These are phyloP conservation scores for Molorchus minor DNA, from an alignment of 2,888 invertebrate genomes.

Conservation along the genomic window DNA sequence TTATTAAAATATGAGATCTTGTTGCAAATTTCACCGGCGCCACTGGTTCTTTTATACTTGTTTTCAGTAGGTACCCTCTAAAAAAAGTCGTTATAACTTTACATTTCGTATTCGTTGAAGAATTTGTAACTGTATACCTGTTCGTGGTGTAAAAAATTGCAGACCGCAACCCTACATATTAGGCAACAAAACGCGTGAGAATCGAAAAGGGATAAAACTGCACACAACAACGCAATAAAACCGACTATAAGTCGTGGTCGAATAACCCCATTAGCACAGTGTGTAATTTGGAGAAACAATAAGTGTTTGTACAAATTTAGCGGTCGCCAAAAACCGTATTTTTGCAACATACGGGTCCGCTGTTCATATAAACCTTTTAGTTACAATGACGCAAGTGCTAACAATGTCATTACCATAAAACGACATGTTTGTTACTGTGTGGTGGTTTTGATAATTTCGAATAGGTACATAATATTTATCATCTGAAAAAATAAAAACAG, in stretches of 20 bases:
- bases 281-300: slow-evolving; percentile 40
- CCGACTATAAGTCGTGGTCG: slow-evolving; percentile 35
- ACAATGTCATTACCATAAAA: slow-evolving; percentile 23
- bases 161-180: slow-evolving; percentile 1
- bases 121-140: slow-evolving; percentile 5
- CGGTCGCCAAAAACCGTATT: slow-evolving; percentile 43
- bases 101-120: too few species aligned
- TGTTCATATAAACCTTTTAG: slow-evolving; percentile 31
- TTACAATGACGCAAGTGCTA: slow-evolving; percentile 32
- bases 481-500: too few species aligned
- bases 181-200: slow-evolving; percentile 14
- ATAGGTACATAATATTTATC: too few species aligned
- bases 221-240: slow-evolving; percentile 37
- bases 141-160: slow-evolving; percentile 11
- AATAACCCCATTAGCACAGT: slow-evolving; percentile 33
- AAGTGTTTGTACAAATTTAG: slow-evolving; percentile 39
- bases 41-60: too few species aligned
- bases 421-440: not conserved
- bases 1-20: too few species aligned
- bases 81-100: too few species aligned
- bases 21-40: too few species aligned
- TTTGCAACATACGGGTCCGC: slow-evolving; percentile 36
- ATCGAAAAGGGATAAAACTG: slow-evolving; percentile 27
- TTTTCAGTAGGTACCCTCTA: too few species aligned
- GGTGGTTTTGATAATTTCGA: too few species aligned